Percentiles rank a stretch among this genome's conserved stretches.
These are phyloP conservation scores for Acleris sparsana DNA, from an alignment of 2,888 invertebrate species.

Conservation along the genomic window DNA sequence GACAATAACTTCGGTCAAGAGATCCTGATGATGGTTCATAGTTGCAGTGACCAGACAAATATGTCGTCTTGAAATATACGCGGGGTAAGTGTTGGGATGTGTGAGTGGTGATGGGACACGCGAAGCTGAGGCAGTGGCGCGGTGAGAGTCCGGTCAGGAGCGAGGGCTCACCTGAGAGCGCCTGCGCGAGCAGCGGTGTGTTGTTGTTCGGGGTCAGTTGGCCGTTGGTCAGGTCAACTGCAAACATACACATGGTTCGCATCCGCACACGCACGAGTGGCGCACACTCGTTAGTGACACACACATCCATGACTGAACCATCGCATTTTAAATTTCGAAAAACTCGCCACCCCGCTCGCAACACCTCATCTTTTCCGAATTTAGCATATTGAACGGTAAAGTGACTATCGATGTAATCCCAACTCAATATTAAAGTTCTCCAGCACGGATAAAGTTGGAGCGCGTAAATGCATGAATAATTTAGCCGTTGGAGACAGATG, in stretches of 20 bases:
- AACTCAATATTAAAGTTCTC: conserved; percentile 72
- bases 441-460: conserved; percentile 67
- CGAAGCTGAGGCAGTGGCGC: conserved; percentile 32
- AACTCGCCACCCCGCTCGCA: conserved; percentile 45
- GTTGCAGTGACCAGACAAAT: background rate
- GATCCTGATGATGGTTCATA: background rate
- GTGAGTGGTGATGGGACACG: conserved; percentile 5
- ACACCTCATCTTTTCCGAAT: conserved; percentile 62
- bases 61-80: background rate
- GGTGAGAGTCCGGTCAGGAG: conserved; percentile 48
- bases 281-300: conserved; percentile 68
- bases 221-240: conserved; percentile 98
- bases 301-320: conserved; percentile 81
- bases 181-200: conserved; percentile 97
- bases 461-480: conserved; percentile 81
- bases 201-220: conserved; percentile 98
- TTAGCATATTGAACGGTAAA: conserved; percentile 71
- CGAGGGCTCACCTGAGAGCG: conserved; percentile 92
- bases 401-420: conserved; percentile 73
- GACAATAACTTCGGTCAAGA: background rate
- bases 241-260: conserved; percentile 87
- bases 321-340: conserved; percentile 58
- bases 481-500: conserved; percentile 76
- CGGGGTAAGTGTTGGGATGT: background rate
- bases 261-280: conserved; percentile 76